phyloP scores from a whole-genome alignment of 1,140 invertebrate species.

The Pseudomyrmex flavicornis region DNA sequence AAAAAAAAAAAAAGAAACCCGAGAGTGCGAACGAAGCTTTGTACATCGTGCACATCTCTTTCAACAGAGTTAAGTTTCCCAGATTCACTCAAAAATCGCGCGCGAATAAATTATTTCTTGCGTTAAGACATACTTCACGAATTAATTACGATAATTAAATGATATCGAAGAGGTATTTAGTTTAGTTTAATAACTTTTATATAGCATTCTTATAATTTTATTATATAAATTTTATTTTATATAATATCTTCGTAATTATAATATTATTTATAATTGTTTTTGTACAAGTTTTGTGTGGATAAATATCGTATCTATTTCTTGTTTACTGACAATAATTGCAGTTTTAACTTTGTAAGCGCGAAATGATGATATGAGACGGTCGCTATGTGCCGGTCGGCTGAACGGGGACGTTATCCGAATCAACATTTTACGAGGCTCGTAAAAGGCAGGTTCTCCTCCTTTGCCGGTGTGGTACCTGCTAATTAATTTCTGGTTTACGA shows the following conservation, averaged over 20 bases:
- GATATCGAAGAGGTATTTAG: too few species aligned
- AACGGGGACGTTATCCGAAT: conserved; percentile 17
- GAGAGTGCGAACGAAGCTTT: too few species aligned
- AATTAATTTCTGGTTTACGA: conserved; percentile 64
- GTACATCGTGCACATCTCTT: too few species aligned
- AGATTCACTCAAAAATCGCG: too few species aligned
- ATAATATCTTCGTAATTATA: not conserved
- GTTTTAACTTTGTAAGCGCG: not conserved
- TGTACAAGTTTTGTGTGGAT: not conserved
- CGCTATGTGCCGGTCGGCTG: not conserved
- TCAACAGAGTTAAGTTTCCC: too few species aligned
- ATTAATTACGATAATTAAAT: too few species aligned
- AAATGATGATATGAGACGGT: conserved; percentile 6
- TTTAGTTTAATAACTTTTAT: not conserved
- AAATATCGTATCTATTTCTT: too few species aligned
- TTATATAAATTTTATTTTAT: not conserved
- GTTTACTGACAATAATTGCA: too few species aligned
- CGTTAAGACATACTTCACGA: too few species aligned
- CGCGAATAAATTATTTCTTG: too few species aligned
- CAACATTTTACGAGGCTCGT: conserved; percentile 55
- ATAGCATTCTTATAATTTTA: not conserved
- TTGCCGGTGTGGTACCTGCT: conserved; percentile 40
- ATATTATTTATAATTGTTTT: not conserved
- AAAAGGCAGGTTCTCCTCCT: conserved; percentile 35
- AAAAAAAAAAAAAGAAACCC: not conserved